Evolutionary conservation across 2,113 vertebrate species (phyloP), one percentile per base, ranked within the genome.

Genomic region (Baryphthengus martii): DNA sequence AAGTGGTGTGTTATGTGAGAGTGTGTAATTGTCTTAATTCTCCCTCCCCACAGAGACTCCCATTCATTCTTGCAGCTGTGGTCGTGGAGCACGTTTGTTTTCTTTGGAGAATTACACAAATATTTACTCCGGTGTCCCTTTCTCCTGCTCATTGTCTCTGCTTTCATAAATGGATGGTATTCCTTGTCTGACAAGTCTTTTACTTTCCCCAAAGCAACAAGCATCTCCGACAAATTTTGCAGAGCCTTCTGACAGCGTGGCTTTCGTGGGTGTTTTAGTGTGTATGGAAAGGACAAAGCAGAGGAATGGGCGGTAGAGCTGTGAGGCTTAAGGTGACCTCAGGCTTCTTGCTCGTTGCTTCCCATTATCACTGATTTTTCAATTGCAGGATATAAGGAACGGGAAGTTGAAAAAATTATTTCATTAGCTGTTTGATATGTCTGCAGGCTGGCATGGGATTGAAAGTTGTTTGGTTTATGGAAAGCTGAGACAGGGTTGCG

Each of bases 331-430:
- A 91, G 28, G 25, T 39, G 76, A n/a, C 37, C 59, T 65, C 11
- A 7, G 29, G 20, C 59, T 70, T 78, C 73, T 88, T 85, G 53
- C 56, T 72, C 52, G 6, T 50, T 78, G 44, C 65, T 91, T 89
- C 68, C 70, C 53, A 25, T 61, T 65, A 62, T 79, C 89, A 53
- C 78, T 72, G 42, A 4, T 73, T 91, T 91, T 96, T 94, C 91
- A 91, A 13, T 93, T 65, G 33, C 62, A 91, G 77, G 87, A 89
- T 91, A 28, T 83, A 92, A 79, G 53, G 40, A 76, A 77, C 17
- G 39, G 91, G 85, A 97, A 91, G 63, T 79, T 85, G 58, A 37
- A 1, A 37, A 76, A 67, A 80, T 49, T 47, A 45, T 76, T 94
- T 79, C 13, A 14, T 65, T 79, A 73, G 35, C 28, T 82, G 79